phyloP scores from a whole-genome alignment of 2,888 invertebrate species.

The Euplexia lucipara region DNA sequence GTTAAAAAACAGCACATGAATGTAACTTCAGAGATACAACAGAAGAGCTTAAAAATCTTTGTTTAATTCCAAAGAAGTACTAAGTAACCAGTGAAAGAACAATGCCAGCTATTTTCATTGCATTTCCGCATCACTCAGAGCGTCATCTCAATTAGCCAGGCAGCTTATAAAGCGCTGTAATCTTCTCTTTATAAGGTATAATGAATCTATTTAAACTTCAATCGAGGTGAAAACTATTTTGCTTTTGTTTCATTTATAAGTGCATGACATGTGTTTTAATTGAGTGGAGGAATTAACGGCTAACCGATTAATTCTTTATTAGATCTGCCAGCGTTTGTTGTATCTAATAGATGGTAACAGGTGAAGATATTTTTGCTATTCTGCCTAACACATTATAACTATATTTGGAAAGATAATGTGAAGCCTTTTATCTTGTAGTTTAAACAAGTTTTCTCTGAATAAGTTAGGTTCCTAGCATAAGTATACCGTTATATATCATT shows the following conservation, averaged over 20 bases:
- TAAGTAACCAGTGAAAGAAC: slow-evolving; percentile 22
- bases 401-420: too few species aligned
- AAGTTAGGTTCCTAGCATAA: too few species aligned
- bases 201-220: slow-evolving; percentile 54
- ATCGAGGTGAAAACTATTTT: slow-evolving; percentile 42
- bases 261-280: slow-evolving; percentile 30
- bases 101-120: slow-evolving; percentile 51
- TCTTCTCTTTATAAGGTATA: slow-evolving; percentile 49
- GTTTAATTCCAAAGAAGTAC: neutral
- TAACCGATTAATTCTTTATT: neutral
- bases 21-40: neutral
- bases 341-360: too few species aligned
- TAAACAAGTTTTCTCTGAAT: too few species aligned
- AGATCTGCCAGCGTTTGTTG: neutral
- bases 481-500: too few species aligned
- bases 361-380: too few species aligned
- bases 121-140: slow-evolving; percentile 51
- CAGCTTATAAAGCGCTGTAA: slow-evolving; percentile 56
- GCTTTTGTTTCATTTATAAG: slow-evolving; percentile 47
- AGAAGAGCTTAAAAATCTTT: neutral
- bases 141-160: slow-evolving; percentile 53
- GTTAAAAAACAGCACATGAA: neutral
- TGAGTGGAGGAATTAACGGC: neutral
- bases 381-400: too few species aligned
- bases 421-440: too few species aligned